Conservation (phyloP, 2,797 vertebrate genomes). For the Nannoperca obscura region DNA sequence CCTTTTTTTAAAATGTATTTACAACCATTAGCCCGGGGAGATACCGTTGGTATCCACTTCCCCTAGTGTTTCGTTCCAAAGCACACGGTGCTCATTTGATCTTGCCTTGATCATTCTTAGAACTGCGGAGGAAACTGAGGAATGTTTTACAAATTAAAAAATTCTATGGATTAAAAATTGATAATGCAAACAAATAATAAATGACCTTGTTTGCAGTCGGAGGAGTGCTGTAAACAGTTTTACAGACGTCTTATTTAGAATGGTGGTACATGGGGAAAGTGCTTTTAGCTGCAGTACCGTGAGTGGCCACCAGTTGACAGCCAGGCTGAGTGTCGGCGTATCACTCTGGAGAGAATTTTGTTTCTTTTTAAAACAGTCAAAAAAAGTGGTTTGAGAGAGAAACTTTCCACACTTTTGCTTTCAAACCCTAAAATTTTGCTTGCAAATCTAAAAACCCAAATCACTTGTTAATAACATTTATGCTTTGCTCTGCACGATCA, state of each 20-base stretch:
- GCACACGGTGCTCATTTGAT: background rate
- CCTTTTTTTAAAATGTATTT: no score
- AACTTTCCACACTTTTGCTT: no score
- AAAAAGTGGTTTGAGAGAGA: no score
- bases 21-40: background rate
- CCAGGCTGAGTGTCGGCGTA: background rate
- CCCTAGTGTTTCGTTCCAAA: background rate
- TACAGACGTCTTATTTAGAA: background rate
- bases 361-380: no score
- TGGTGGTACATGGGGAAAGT: background rate
- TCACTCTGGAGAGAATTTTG: no score
- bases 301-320: background rate
- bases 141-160: no score
- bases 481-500: no score
- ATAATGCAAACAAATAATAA: background rate
- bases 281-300: background rate
- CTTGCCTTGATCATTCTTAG: background rate
- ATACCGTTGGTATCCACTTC: background rate
- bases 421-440: no score
- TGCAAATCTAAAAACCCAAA: no score
- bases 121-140: background rate
- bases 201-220: background rate
- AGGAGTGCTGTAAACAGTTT: background rate
- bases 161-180: no score
- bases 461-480: no score